Evolutionary conservation across 2,888 invertebrate species (phyloP), one percentile per base, ranked within the genome.

Genomic region (Plebejus argus): DNA sequence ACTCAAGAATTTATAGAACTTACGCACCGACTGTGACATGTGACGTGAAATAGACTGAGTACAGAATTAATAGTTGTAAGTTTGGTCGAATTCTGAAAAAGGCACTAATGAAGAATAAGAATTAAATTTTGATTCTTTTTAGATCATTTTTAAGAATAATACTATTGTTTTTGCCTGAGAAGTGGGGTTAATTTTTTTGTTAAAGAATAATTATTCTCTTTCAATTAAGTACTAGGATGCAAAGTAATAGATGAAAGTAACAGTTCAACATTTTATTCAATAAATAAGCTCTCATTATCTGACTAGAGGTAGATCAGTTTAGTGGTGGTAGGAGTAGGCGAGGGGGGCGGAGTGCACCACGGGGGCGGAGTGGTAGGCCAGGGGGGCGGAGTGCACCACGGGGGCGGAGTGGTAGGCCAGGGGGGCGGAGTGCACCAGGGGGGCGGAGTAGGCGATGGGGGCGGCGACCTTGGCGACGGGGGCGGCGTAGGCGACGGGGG

Each of bases 401-500:
- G 90, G 84, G 15, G 87, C 83, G 45, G 88, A 80, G 39, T 86
- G 83, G 82, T 87, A 84, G 79, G 83, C 81, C 72, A 83, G 81
- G 23, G 86, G 84, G 35, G 86, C 81, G 78, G 84, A 78, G 82
- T 87, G 86, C 71, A 28, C 56, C 23, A 89, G 83, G 4, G 90
- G 84, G 15, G 87, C 83, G 45, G 88, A 80, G 82, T 87, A 84
- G 79, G 83, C 81, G 71, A 83, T 81, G 23, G 86, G 84, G 35
- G 86, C 81, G 78, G 84, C 79, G 58, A 88, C n/a, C 84, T 82
- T 78, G 79, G 77, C 78, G 72, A 85, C 81, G n/a, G 89, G 88
- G n/a, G 87, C 85, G 20, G 81, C 23, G 81, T 82, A 79, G 78
- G 80, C 79, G 20, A 90, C 82, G 61, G 90, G 86, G 35, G 84